Base-by-base conservation (phyloP, 2,888 invertebrate genomes). In the Volucella bombylans region DNA sequence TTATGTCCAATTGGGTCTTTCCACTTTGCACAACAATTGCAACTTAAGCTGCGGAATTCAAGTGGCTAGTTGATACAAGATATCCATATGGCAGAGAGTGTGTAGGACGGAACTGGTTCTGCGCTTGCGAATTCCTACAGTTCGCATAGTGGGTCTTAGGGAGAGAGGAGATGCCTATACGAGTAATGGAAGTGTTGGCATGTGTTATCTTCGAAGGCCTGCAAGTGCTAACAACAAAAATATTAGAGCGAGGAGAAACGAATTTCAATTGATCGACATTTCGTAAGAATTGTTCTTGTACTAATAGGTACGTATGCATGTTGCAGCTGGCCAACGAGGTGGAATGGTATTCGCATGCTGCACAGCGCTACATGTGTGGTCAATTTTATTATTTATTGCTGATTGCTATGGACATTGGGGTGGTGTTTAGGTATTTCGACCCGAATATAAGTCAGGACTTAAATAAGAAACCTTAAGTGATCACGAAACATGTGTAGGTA, bases 131-230 rank as follows among this genome's bases (percentile, higher is more conserved):
- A 73, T 67, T 61, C 72, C 78, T 69, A 23, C 4, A 39, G 38
- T 47, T 68, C 61, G 72, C 78, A 68, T 62, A 52, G 61, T 54
- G 59, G 54, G 38, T 57, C 14, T 55, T 15, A 23, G 14, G 59
- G 43, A 67, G 71, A 23, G 59, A 55, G 55, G 61, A 59, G 62
- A 62, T 47, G 65, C 11, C 18, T 23, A 23, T 23, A 23, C 62
- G 38, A 39, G 67, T 38, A 55, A 62, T 54, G 64, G 65, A 59
- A 43, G 71, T 55, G 39, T 50, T 68, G 79, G 68, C 73, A 45
- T 73, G 73, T 67, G 72, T 85, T 85, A 77, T 85, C 85, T 85
- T 72, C 67, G 85, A 81, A 85, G 81, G 85, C 81, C 72, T 77
- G 71, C 85, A 81, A 85, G 76, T 85, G 81, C 68, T 65, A 57